Evolutionary conservation across 92 coral and sea anemone genomes (phyloP).

Genomic region (Parazoanthus darwini): DNA sequence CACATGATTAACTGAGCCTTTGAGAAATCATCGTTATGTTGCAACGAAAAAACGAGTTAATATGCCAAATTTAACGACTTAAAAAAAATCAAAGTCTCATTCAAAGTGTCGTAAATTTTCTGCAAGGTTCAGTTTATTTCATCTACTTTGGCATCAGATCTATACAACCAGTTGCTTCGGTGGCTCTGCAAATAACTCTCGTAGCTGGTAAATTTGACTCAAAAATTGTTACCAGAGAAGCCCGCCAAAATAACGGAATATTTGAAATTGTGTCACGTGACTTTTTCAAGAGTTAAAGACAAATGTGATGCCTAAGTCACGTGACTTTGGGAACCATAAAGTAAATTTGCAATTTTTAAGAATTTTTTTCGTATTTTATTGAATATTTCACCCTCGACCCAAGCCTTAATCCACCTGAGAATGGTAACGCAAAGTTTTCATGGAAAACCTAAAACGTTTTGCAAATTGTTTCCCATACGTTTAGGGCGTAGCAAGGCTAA

Average conservation of each 20-base stretch:
- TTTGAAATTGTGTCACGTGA: neutral
- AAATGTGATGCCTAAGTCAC: neutral
- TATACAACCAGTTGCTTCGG: neutral
- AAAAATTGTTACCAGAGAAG: neutral
- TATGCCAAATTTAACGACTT: conserved; percentile 35
- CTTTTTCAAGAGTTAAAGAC: neutral
- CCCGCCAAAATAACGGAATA: conserved; percentile 8
- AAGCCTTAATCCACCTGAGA: conserved; percentile 13
- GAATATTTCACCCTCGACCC: neutral
- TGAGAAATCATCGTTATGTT: conserved; percentile 23
- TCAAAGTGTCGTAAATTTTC: neutral
- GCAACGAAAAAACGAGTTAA: conserved; percentile 27
- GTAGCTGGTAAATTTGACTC: neutral
- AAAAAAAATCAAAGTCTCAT: neutral
- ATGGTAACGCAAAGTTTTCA: no score
- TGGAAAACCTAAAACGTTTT: no score
- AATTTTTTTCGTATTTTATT: neutral
- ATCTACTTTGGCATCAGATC: neutral
- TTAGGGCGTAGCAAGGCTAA: no score
- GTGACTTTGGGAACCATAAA: neutral
- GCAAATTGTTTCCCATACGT: no score
- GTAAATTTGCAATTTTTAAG: neutral
- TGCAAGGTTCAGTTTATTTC: neutral
- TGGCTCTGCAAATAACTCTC: neutral
- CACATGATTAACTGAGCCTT: conserved; percentile 37